Percentiles rank a stretch among this genome's conserved stretches.
phyloP scores from a whole-genome alignment of 1,140 invertebrate species.

The Drosophila punjabiensis region DNA sequence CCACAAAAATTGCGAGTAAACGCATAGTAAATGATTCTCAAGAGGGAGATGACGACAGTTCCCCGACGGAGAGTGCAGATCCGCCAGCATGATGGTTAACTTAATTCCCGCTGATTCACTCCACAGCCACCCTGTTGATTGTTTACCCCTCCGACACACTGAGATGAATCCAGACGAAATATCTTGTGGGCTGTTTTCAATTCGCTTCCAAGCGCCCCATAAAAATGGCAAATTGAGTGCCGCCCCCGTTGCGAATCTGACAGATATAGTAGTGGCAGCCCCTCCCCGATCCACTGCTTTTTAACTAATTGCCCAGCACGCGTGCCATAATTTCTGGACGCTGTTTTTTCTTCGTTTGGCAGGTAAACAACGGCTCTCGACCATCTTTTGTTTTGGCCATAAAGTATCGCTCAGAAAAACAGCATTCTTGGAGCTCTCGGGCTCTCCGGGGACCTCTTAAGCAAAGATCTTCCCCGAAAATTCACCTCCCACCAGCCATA shows the following conservation, averaged over 20 bases:
- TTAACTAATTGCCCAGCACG: slow-evolving; percentile 76
- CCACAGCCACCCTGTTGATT: slow-evolving; percentile 20
- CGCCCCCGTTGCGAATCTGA: slow-evolving; percentile 73
- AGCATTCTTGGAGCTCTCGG: slow-evolving; percentile 15
- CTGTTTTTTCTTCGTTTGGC: slow-evolving; percentile 46
- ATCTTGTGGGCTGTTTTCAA: slow-evolving; percentile 66
- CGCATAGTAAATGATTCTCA: slow-evolving; percentile 19
- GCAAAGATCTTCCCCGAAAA: slow-evolving; percentile 3
- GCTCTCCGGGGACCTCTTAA: slow-evolving; percentile 39
- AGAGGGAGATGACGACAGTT: slow-evolving; percentile 20
- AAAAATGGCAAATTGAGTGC: slow-evolving; percentile 82
- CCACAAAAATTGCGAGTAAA: slow-evolving; percentile 9
- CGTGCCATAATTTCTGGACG: slow-evolving; percentile 68
- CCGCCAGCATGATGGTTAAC: slow-evolving; percentile 53
- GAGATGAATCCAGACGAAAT: slow-evolving; percentile 24
- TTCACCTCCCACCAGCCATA: slow-evolving; percentile 28
- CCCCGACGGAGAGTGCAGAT: slow-evolving; percentile 33
- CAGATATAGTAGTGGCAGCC: slow-evolving; percentile 31
- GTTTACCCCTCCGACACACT: slow-evolving; percentile 32
- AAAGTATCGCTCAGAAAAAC: slow-evolving; percentile 76
- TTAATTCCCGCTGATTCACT: slow-evolving; percentile 48
- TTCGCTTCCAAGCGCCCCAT: slow-evolving; percentile 73
- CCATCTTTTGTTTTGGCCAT: slow-evolving; percentile 63
- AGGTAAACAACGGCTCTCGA: slow-evolving; percentile 69
- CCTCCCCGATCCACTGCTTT: slow-evolving; percentile 26